phyloP scores from a whole-genome alignment of 2,113 vertebrate species.

The Ammodytes marinus region DNA sequence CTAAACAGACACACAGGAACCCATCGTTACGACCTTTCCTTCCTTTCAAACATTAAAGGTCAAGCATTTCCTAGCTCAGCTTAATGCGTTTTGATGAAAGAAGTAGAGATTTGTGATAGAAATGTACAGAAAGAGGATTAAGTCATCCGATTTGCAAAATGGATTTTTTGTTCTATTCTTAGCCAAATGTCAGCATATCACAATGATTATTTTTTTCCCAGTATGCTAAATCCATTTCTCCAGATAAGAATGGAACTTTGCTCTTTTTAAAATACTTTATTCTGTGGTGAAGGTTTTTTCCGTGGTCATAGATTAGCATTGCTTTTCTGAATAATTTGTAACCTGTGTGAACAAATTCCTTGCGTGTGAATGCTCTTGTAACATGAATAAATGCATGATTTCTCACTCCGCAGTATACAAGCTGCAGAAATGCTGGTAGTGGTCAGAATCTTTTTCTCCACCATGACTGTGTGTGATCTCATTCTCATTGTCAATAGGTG shows the following conservation, averaged over 20 bases:
- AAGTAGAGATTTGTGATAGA: conserved; percentile 20
- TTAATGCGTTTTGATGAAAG: background rate
- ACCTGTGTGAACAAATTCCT: conserved; percentile 42
- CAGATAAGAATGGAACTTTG: conserved; percentile 33
- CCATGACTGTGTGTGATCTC: background rate
- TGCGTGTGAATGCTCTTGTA: conserved; percentile 20
- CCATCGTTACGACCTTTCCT: background rate
- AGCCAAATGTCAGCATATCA: conserved; percentile 28
- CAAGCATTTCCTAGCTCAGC: background rate
- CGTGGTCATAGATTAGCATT: conserved; percentile 31
- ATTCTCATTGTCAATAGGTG: conserved; percentile 84
- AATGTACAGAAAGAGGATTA: conserved; percentile 10
- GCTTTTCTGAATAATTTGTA: conserved; percentile 38
- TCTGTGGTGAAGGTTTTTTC: conserved; percentile 29
- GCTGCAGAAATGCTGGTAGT: conserved; percentile 6
- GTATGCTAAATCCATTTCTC: background rate
- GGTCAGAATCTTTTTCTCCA: conserved; percentile 12
- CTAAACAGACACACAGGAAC: conserved; percentile 14
- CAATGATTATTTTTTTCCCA: conserved; percentile 2
- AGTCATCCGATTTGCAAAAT: conserved; percentile 17
- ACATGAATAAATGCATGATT: conserved; percentile 61
- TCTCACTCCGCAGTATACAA: background rate
- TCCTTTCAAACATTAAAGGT: background rate
- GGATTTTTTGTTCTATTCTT: conserved; percentile 17
- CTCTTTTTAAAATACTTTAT: conserved; percentile 17